Evolutionary conservation across 37 sponge, comb jelly and placozoan species (phyloP), one percentile per base, ranked within the genome.

Genomic region (Ianthella basta): DNA sequence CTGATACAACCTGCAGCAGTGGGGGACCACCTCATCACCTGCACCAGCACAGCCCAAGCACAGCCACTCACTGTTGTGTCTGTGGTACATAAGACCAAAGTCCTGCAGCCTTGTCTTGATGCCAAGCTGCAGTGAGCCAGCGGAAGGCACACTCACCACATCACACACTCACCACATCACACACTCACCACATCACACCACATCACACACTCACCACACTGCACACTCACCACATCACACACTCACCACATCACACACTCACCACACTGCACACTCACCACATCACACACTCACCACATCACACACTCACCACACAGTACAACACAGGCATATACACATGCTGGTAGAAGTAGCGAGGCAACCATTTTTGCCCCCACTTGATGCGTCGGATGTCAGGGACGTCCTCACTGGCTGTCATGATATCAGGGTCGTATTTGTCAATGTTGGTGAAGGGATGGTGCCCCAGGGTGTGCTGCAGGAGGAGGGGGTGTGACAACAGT

Each of bases 361-460:
- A 19, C 98, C 98, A 97, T 20, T 72, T 83, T 83, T 97, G 98
- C 24, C 75, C 59, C 85, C 79, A 83, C 83, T 95, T 95, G 83
- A 97, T 95, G 34, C 98, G 89, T 0, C 97, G 88, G 59, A 96
- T 88, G 74, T 96, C 97, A n/a, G 97, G 87, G 15, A 83, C 34
- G 36, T 91, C 88, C 19, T 74, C 23, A 55, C 84, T 30, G 18
- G 94, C 88, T 21, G 97, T 97, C 44, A 85, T 83, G 53, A 97
- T 97, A 69, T 97, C 98, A 8, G 98, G 98, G 67, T 97, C 98
- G 59, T 87, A 86, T 16, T 92, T 91, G 77, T 95, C 96, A 66
- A 97, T 87, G 78, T 97, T 97, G 37, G 98, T 95, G 82, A 93
- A 97, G 6, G 94, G 90, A 55, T 97, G 98, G 39, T 97, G 98